A percentile compares a stretch with the other conserved stretches of the same genome.
Conservation (phyloP, 2,113 vertebrate species). For the Syngnathoides biaculeatus region DNA sequence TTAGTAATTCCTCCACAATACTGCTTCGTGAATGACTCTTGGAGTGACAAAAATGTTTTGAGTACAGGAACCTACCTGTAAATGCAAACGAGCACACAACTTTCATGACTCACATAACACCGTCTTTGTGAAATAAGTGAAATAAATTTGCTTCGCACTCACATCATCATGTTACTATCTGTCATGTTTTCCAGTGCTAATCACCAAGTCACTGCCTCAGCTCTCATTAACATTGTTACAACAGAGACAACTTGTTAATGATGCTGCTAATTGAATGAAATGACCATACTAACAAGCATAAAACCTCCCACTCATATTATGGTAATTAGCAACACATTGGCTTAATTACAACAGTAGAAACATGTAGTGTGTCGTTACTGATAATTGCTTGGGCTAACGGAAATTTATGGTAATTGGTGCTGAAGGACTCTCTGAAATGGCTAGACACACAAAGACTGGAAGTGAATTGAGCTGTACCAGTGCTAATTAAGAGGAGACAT, state of each 20-base stretch:
- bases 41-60: neutral
- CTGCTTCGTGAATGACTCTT: neutral
- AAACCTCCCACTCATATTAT: conserved; percentile 97
- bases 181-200: conserved; percentile 88
- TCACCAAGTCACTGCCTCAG: conserved; percentile 63
- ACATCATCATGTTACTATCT: neutral
- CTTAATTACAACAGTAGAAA: conserved; percentile 99
- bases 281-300: conserved; percentile 96
- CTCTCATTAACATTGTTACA: conserved; percentile 67
- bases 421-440: conserved; percentile 81
- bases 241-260: conserved; percentile 82
- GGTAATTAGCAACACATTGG: conserved; percentile 98
- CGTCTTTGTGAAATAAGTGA: neutral
- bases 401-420: conserved; percentile 98
- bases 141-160: neutral
- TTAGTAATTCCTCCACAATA: neutral
- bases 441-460: conserved; percentile 58
- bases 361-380: conserved; percentile 84
- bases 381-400: conserved; percentile 93
- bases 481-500: conserved; percentile 74
- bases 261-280: conserved; percentile 99
- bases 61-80: neutral
- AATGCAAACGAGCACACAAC: neutral
- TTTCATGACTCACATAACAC: neutral
- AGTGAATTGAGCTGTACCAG: conserved; percentile 48